phyloP scores from a whole-genome alignment of 92 coral and sea anemone genomes.

The Blastomussa wellsi region DNA sequence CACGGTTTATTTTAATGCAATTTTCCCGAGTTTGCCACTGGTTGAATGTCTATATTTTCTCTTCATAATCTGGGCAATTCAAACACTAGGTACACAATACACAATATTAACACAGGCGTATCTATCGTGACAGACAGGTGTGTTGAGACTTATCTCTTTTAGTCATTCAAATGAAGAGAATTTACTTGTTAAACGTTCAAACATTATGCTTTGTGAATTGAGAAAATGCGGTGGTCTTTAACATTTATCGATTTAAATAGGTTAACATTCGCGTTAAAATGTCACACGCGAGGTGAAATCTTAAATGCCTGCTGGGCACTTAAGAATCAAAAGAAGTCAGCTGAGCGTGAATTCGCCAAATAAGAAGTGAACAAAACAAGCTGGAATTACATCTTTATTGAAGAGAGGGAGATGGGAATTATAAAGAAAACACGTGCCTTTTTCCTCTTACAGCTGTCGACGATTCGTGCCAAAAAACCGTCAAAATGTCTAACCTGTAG shows the following conservation, averaged over 20 bases:
- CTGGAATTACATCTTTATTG: conserved; percentile 39
- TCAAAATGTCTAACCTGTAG: background rate
- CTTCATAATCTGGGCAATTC: background rate
- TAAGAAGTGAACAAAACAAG: conserved; percentile 21
- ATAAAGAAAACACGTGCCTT: conserved; percentile 43
- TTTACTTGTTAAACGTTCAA: conserved; percentile 21
- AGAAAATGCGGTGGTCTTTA: background rate
- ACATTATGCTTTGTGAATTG: conserved; percentile 18
- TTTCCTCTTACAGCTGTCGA: conserved; percentile 25
- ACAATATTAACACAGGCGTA: conserved; percentile 6
- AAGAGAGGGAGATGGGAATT: conserved; percentile 7
- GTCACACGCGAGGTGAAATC: background rate
- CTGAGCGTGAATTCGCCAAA: conserved; percentile 17
- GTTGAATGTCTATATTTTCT: conserved; percentile 3
- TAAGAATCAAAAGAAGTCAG: conserved; percentile 15
- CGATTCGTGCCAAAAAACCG: background rate
- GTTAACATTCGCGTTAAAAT: background rate
- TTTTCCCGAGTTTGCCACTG: conserved; percentile 17
- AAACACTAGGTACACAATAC: conserved; percentile 11
- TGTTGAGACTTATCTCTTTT: conserved; percentile 9
- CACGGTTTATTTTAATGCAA: conserved; percentile 24
- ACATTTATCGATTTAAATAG: background rate
- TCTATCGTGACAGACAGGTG: conserved; percentile 11
- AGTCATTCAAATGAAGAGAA: conserved; percentile 12
- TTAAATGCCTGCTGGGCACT: conserved; percentile 6